These are phyloP conservation scores for Pseudopodoces humilis DNA, from an alignment of 2,113 vertebrate species.

Conservation along the genomic window DNA sequence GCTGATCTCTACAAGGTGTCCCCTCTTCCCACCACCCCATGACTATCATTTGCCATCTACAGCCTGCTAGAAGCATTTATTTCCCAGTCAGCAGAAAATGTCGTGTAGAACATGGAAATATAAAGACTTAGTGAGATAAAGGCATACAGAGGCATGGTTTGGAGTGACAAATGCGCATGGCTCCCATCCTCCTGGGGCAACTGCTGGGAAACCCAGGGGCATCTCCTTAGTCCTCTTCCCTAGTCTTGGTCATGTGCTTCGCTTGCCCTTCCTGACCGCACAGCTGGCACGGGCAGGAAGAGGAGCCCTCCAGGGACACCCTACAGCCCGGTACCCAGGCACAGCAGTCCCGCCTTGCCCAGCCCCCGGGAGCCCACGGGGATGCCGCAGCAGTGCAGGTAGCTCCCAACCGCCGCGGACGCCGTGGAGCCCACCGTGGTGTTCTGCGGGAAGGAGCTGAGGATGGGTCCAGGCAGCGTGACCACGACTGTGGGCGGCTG, in stretches of 20 bases:
- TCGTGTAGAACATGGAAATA: not conserved
- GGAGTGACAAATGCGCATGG: not conserved
- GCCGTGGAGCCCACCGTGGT: slow-evolving; percentile 9
- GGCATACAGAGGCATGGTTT: not conserved
- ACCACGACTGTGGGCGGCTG: slow-evolving; percentile 16
- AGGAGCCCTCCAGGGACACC: rapidly evolving
- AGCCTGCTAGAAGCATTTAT: not conserved
- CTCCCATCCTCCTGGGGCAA: not conserved
- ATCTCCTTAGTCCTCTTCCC: not conserved
- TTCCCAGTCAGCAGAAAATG: not conserved
- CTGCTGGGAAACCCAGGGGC: not conserved
- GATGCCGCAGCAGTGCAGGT: slow-evolving; percentile 32
- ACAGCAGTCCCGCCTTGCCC: not conserved
- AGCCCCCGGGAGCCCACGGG: not conserved
- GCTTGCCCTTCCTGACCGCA: not conserved
- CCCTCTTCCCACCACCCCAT: not conserved
- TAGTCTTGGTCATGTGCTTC: not conserved
- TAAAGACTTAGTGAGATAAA: not conserved
- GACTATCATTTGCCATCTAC: not conserved
- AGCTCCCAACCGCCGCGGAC: not conserved
- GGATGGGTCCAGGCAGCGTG: slow-evolving; percentile 50
- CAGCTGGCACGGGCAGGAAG: not conserved
- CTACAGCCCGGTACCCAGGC: slow-evolving; percentile 11
- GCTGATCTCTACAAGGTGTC: not conserved
- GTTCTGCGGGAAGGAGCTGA: slow-evolving; percentile 48